Percentiles rank a stretch among this genome's conserved stretches.
Evolutionary conservation across 1,140 invertebrate species (phyloP).

Genomic region (Colletes gigas): DNA sequence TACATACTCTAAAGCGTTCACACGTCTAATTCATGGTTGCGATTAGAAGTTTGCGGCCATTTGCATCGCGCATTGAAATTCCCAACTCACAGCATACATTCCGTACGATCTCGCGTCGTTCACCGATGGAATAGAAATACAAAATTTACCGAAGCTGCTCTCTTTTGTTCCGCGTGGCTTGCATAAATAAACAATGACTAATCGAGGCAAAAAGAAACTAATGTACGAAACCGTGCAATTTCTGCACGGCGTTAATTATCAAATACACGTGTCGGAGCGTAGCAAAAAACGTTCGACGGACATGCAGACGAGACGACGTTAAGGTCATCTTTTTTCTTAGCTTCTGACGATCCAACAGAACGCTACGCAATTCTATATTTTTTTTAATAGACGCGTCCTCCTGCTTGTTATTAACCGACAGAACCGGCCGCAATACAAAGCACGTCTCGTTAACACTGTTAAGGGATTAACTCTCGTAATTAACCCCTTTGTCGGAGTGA

Average conservation of each 20-base stretch:
- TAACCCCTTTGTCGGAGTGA: not conserved
- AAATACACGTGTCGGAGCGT: too few species aligned
- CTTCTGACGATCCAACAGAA: not conserved
- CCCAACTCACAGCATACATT: not conserved
- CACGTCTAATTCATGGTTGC: too few species aligned
- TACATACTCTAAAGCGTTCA: too few species aligned
- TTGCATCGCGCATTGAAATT: not conserved
- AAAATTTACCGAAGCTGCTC: not conserved
- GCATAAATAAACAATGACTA: not conserved
- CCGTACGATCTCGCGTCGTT: not conserved
- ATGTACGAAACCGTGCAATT: too few species aligned
- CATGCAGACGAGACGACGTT: not conserved
- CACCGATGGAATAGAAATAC: not conserved
- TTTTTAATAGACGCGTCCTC: not conserved
- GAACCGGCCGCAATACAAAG: not conserved
- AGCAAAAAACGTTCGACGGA: too few species aligned
- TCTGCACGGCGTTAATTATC: too few species aligned
- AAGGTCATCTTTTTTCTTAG: not conserved
- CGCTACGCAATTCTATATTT: not conserved
- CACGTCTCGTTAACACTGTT: slow-evolving; percentile 28
- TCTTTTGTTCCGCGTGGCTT: too few species aligned
- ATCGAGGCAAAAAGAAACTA: not conserved
- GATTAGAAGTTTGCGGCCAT: not conserved
- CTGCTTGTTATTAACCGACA: not conserved
- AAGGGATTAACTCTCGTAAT: slow-evolving; percentile 18